Percentiles rank a stretch among this genome's conserved stretches.
Conservation (phyloP, 2,113 vertebrate genomes). For the Nycticryphes semicollaris region DNA sequence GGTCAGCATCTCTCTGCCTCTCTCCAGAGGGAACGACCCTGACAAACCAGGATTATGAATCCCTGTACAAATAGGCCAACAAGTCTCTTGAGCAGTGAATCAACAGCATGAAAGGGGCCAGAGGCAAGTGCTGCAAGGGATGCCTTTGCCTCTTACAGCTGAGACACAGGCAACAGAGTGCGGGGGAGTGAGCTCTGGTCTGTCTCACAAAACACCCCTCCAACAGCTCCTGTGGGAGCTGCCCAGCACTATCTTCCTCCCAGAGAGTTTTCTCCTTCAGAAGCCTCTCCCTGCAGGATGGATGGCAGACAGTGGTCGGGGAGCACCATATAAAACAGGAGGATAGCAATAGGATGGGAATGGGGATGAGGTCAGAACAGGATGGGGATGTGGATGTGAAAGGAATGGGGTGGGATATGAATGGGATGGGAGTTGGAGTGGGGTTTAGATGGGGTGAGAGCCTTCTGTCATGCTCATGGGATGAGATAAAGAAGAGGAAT, state of each 20-base stretch:
- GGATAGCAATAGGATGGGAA: not conserved
- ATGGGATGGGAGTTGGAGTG: not conserved
- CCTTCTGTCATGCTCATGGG: too few relatives aligned
- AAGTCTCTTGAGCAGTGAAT: not conserved
- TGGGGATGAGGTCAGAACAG: not conserved
- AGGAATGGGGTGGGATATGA: not conserved
- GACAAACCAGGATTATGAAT: not conserved
- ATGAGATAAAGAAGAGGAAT: not conserved
- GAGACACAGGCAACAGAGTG: not conserved
- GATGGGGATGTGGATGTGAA: not conserved
- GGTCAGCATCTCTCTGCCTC: not conserved
- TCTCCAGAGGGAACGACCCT: not conserved
- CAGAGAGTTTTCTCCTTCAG: not conserved
- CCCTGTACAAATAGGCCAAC: not conserved
- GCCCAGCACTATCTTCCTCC: not conserved
- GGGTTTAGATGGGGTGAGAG: not conserved
- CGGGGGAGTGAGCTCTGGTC: not conserved
- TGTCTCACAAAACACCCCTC: not conserved
- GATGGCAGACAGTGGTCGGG: not conserved
- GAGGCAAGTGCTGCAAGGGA: not conserved
- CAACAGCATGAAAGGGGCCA: not conserved
- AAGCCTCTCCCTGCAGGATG: not conserved
- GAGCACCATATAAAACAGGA: not conserved
- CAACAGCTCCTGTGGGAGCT: not conserved
- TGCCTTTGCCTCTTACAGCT: not conserved